A percentile compares a stretch with the other conserved stretches of the same genome.
These are phyloP conservation scores for Porites australiensis DNA, from an alignment of 64 coral and sea anemone genomes.

Conservation along the genomic window DNA sequence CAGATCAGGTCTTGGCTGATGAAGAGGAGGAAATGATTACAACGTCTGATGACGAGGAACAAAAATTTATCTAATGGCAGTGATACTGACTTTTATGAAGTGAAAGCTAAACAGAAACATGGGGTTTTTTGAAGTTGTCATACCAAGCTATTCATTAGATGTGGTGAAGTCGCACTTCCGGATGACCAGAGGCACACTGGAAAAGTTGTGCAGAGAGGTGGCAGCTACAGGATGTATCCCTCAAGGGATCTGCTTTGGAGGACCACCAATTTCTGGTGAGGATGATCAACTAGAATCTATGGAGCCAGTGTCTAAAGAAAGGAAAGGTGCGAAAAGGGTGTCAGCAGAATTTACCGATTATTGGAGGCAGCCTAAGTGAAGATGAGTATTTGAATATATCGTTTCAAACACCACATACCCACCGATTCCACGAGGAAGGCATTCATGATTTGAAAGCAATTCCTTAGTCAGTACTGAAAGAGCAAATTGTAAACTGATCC, in stretches of 20 bases:
- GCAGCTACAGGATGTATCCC: constrained; percentile 36
- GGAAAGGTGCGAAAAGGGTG: too few species aligned
- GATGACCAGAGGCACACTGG: constrained; percentile 13
- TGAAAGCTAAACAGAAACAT: neutral
- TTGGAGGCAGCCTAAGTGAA: too few species aligned
- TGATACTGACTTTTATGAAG: constrained; percentile 16
- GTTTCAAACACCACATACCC: too few species aligned
- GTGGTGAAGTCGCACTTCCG: constrained; percentile 32
- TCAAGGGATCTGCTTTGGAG: constrained; percentile 33
- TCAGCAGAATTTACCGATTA: too few species aligned
- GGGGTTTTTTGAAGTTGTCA: neutral
- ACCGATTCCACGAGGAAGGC: too few species aligned
- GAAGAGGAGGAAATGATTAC: constrained; percentile 8
- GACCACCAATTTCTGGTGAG: constrained; percentile 60
- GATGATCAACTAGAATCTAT: too few species aligned
- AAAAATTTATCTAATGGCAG: neutral
- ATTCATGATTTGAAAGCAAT: too few species aligned
- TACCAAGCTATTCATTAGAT: constrained; percentile 16
- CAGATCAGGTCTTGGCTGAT: too few species aligned
- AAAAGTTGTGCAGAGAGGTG: neutral
- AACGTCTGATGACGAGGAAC: neutral
- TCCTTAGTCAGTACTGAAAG: too few species aligned
- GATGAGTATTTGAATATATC: too few species aligned
- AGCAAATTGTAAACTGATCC: too few species aligned
- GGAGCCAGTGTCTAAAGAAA: too few species aligned